Percentiles rank a stretch among this genome's conserved stretches.
phyloP scores from a whole-genome alignment of 2,797 vertebrate genomes.

The Amniataba percoides region DNA sequence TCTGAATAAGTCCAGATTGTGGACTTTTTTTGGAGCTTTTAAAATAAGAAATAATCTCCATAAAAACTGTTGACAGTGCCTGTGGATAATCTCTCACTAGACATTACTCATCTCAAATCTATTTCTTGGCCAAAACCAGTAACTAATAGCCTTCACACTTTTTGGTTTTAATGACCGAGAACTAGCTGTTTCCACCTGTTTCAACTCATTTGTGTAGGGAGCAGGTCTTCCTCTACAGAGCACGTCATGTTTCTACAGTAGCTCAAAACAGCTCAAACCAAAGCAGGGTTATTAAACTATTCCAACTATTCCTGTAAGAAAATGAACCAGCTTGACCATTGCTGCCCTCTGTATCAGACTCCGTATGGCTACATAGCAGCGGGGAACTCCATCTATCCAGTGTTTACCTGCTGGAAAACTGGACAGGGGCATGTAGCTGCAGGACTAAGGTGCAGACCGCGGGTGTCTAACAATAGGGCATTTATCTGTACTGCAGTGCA shows the following conservation, averaged over 20 bases:
- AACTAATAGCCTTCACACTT: not conserved
- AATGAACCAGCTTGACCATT: not conserved
- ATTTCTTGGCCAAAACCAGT: too few species aligned
- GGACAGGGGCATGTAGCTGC: not conserved
- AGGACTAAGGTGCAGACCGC: conserved; percentile 1
- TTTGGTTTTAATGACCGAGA: not conserved
- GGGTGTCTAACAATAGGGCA: not conserved
- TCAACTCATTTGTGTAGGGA: not conserved
- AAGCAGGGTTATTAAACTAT: too few species aligned
- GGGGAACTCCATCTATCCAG: not conserved
- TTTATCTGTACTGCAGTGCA: conserved; percentile 59
- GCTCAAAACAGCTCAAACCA: too few species aligned
- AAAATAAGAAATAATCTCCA: too few species aligned
- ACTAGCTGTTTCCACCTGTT: not conserved
- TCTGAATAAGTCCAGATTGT: too few species aligned
- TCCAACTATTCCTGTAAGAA: too few species aligned
- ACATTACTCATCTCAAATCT: too few species aligned
- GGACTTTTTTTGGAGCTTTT: too few species aligned
- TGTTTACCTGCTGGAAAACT: not conserved
- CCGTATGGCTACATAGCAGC: conserved; percentile 6
- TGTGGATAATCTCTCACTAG: too few species aligned
- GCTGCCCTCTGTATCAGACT: not conserved
- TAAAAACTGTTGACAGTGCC: too few species aligned
- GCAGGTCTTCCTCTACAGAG: too few species aligned
- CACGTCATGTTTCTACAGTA: too few species aligned